These are phyloP conservation scores for Drosophila longiperda DNA, from an alignment of 2,888 invertebrate species.

Conservation along the genomic window DNA sequence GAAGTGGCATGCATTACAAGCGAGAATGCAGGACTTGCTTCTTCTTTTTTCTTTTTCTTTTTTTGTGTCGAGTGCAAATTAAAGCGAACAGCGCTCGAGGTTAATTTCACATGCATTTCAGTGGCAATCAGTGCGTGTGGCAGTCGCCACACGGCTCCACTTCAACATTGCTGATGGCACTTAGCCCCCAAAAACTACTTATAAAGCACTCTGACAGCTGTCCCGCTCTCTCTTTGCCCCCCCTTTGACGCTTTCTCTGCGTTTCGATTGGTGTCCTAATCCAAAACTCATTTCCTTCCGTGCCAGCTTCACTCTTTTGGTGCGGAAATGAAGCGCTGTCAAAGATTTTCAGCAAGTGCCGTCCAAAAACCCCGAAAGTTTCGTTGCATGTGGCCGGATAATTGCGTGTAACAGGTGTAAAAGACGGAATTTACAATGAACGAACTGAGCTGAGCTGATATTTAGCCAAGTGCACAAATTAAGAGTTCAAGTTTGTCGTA, in stretches of 20 bases:
- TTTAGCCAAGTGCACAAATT: constrained; percentile 57
- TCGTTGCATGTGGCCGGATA: constrained; percentile 72
- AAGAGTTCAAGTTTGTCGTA: constrained; percentile 55
- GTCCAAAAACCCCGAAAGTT: constrained; percentile 57
- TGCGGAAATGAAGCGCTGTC: constrained; percentile 74
- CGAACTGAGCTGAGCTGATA: constrained; percentile 19
- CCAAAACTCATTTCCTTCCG: constrained; percentile 82
- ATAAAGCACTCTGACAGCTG: constrained; percentile 51
- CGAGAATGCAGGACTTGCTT: constrained; percentile 31
- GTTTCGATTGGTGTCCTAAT: constrained; percentile 77
- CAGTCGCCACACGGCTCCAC: constrained; percentile 42
- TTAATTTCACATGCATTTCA: constrained; percentile 81
- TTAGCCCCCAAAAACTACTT: constrained; percentile 71
- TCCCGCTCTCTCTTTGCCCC: constrained; percentile 3
- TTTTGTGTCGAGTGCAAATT: constrained; percentile 70
- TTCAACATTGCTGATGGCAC: constrained; percentile 54
- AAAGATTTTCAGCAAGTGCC: constrained; percentile 63
- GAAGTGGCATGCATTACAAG: constrained; percentile 64
- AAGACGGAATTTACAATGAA: constrained; percentile 77
- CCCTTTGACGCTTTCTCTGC: not conserved
- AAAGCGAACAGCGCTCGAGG: constrained; percentile 75
- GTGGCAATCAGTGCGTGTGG: constrained; percentile 77
- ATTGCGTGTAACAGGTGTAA: constrained; percentile 80
- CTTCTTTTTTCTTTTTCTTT: not conserved
- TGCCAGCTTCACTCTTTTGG: constrained; percentile 61